A percentile compares a stretch with the other conserved stretches of the same genome.
Evolutionary conservation across 2,888 invertebrate species (phyloP).

Genomic region (Thecophora atra): DNA sequence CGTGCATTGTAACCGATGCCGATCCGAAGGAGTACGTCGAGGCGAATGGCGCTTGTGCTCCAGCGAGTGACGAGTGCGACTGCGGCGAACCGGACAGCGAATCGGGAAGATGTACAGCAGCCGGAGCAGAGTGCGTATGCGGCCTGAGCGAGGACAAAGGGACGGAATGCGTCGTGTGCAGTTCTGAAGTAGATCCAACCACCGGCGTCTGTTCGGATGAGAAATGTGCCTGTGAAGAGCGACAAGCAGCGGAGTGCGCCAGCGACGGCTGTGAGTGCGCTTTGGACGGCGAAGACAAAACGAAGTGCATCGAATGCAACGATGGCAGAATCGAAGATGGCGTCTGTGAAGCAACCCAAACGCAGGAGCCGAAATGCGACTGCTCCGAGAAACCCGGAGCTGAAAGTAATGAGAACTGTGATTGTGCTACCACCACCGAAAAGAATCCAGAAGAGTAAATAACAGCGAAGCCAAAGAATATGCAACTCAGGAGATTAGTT

Average conservation of each 20-base stretch:
- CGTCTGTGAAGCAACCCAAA: background rate
- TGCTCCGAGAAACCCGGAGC: no score
- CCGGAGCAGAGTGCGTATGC: background rate
- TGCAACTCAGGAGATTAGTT: no score
- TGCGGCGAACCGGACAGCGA: background rate
- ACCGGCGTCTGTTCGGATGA: background rate
- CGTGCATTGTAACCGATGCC: conserved; percentile 32
- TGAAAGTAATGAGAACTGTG: no score
- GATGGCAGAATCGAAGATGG: background rate
- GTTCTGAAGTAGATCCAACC: background rate
- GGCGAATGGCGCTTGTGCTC: conserved; percentile 31
- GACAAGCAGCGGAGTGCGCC: background rate
- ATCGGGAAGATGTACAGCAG: background rate
- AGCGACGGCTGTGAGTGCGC: background rate
- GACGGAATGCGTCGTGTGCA: background rate
- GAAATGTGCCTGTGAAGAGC: background rate
- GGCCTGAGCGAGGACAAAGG: background rate
- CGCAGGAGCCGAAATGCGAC: background rate
- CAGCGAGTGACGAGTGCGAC: background rate
- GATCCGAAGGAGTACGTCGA: conserved; percentile 12
- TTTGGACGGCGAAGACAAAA: background rate
- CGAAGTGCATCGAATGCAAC: background rate
- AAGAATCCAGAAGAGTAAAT: no score
- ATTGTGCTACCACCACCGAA: no score
- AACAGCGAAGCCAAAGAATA: no score